These are phyloP conservation scores for Apotomis turbidana DNA, from an alignment of 2,888 invertebrate genomes.

Conservation along the genomic window DNA sequence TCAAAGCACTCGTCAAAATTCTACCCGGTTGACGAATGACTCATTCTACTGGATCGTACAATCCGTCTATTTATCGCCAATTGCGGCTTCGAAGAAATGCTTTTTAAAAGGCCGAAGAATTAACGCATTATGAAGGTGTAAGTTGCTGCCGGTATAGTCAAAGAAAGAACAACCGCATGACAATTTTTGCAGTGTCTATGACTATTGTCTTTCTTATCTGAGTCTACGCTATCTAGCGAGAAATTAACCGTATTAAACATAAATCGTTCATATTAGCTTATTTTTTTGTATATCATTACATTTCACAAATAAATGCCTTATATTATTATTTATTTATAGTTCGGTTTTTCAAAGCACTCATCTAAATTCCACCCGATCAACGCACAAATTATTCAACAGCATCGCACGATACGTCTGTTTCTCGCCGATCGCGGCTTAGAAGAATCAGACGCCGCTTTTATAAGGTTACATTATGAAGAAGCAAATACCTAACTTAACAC, in stretches of 20 bases:
- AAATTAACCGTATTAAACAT: neutral
- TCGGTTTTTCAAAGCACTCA: slow-evolving; percentile 13
- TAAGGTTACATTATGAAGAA: too few relatives aligned
- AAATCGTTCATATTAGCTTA: neutral
- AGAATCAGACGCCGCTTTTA: neutral
- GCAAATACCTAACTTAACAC: too few relatives aligned
- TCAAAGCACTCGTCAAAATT: slow-evolving; percentile 30
- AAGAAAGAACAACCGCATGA: too few relatives aligned
- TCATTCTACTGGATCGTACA: slow-evolving; percentile 19
- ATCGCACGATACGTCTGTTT: slow-evolving; percentile 11
- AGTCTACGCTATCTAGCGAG: too few relatives aligned
- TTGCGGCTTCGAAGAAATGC: slow-evolving; percentile 18
- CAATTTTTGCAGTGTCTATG: too few relatives aligned
- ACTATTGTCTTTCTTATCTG: too few relatives aligned
- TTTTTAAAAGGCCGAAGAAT: too few relatives aligned
- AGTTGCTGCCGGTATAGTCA: too few relatives aligned
- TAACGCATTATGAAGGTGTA: too few relatives aligned
- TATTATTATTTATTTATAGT: too few relatives aligned
- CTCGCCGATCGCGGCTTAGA: slow-evolving; percentile 18
- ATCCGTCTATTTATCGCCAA: slow-evolving; percentile 21
- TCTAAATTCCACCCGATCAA: slow-evolving; percentile 19
- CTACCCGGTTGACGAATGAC: slow-evolving; percentile 11
- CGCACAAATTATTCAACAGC: slow-evolving; percentile 31
- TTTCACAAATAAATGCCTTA: too few relatives aligned
- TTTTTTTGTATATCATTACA: too few relatives aligned